Evolutionary conservation across 2,888 invertebrate genomes (phyloP), one percentile per base, ranked within the genome.

Genomic region (Liopterus haemorrhoidalis): DNA sequence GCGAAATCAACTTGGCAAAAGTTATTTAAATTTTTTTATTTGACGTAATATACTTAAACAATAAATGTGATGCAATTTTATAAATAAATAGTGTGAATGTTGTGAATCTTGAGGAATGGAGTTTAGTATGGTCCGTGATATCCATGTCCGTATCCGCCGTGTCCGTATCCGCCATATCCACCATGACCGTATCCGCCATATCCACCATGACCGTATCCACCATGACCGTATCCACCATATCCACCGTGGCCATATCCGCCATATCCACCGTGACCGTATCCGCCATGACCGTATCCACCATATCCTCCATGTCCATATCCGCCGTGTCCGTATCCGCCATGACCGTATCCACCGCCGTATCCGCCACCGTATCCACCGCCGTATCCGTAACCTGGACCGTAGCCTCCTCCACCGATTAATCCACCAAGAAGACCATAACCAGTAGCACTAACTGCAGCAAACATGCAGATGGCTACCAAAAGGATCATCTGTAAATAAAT

Each of bases 321-420:
- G 11, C 44, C 31, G 19, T n/a, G n/a, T n/a, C 44, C 44, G 22
- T 30, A 41, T n/a, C 30, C n/a, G 27, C 32, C n/a, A n/a, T n/a
- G 14, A 40, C 11, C 19, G 37, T 41, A 42, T 1, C 32, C 37
- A 12, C 39, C 28, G 22, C 42, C 41, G 33, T 24, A 31, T 12
- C 41, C 22, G 41, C 24, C 12, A 43, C 19, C 30, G 24, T 22
- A 12, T 32, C 45, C 2, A 32, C 6, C 9, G 11, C 48, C 48
- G 5, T 46, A 37, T 30, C 42, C 48, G 5, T 46, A 37, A 24
- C 42, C 8, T 2, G 51, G 44, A 5, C 53, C 53, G 40, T 53
- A 55, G 3, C 53, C 52, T 12, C 46, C 49, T 18, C 52, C 49
- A 21, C n/a, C n/a, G n/a, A n/a, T n/a, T n/a, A n/a, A n/a, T n/a